Percentiles rank a stretch among this genome's conserved stretches.
Evolutionary conservation across 2,113 vertebrate species (phyloP).

Genomic region (Cryptoleucopteryx plumbea): DNA sequence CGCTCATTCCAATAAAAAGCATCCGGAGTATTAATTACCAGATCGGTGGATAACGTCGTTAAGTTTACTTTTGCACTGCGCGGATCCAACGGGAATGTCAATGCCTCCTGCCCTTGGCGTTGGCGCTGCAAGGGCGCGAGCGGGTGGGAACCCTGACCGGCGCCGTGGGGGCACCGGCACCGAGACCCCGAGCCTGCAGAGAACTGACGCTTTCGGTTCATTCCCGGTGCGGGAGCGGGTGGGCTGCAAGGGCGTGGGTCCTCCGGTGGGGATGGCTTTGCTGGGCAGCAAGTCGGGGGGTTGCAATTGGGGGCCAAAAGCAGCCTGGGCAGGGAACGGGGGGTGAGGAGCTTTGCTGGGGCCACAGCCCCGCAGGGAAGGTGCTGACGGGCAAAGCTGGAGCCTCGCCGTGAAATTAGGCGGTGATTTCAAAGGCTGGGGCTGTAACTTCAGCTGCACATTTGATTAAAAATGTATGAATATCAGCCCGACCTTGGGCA

Average conservation of each 20-base stretch:
- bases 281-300: accelerated
- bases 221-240: accelerated
- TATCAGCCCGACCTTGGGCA: background rate
- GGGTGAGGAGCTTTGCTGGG: background rate
- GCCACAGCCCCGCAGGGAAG: background rate
- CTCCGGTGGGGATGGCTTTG: background rate
- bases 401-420: background rate
- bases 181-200: accelerated
- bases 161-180: accelerated
- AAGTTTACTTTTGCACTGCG: background rate
- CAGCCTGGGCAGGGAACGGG: background rate
- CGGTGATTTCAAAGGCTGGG: background rate
- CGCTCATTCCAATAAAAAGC: background rate
- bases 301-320: accelerated
- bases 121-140: accelerated
- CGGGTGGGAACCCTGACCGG: accelerated
- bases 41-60: background rate
- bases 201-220: accelerated
- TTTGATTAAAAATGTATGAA: background rate
- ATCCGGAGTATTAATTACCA: constrained; percentile 37
- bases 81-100: background rate
- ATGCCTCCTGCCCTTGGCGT: background rate
- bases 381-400: background rate
- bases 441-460: background rate
- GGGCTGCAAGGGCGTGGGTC: accelerated